Percentiles rank a stretch among this genome's conserved stretches.
Evolutionary conservation across 2,888 invertebrate species (phyloP).

Genomic region (Globia sparganii): DNA sequence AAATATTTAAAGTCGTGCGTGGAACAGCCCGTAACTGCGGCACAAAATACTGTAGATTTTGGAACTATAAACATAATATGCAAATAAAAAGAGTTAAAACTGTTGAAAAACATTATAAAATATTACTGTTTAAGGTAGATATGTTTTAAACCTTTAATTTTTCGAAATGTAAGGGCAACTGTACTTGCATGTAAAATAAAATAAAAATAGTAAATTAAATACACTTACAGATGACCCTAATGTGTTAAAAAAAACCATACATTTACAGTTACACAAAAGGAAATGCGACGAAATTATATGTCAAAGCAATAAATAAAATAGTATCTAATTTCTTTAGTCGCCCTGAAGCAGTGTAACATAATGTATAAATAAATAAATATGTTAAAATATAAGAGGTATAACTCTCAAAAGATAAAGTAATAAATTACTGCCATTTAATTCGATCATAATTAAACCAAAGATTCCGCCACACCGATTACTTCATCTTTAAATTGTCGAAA

Average conservation of each 20-base stretch:
- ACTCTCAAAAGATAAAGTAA: slow-evolving; percentile 31
- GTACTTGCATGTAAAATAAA: slow-evolving; percentile 43
- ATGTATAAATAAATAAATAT: slow-evolving; percentile 40
- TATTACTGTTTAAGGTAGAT: slow-evolving; percentile 58
- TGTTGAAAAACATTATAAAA: slow-evolving; percentile 65
- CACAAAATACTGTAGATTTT: slow-evolving; percentile 60
- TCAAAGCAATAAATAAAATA: slow-evolving; percentile 47
- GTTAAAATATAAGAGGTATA: slow-evolving; percentile 29
- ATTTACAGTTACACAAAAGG: neutral
- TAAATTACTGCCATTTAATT: slow-evolving; percentile 29
- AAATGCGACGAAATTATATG: slow-evolving; percentile 17
- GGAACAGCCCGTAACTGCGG: slow-evolving; percentile 32
- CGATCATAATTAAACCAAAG: slow-evolving; percentile 58
- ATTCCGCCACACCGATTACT: slow-evolving; percentile 37
- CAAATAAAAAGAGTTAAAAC: slow-evolving; percentile 63
- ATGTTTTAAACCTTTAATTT: slow-evolving; percentile 45
- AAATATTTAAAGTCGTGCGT: slow-evolving; percentile 1
- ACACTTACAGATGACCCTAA: slow-evolving; percentile 5
- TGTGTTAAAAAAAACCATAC: neutral
- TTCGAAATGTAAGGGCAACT: slow-evolving; percentile 47
- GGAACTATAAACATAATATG: slow-evolving; percentile 62
- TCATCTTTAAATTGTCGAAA: neutral
- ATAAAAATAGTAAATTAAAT: slow-evolving; percentile 26
- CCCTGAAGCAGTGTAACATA: slow-evolving; percentile 31
- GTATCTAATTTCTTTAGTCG: slow-evolving; percentile 17